Evolutionary conservation across 2,113 vertebrate genomes (phyloP), one percentile per base, ranked within the genome.

Genomic region (Platysteira castanea): DNA sequence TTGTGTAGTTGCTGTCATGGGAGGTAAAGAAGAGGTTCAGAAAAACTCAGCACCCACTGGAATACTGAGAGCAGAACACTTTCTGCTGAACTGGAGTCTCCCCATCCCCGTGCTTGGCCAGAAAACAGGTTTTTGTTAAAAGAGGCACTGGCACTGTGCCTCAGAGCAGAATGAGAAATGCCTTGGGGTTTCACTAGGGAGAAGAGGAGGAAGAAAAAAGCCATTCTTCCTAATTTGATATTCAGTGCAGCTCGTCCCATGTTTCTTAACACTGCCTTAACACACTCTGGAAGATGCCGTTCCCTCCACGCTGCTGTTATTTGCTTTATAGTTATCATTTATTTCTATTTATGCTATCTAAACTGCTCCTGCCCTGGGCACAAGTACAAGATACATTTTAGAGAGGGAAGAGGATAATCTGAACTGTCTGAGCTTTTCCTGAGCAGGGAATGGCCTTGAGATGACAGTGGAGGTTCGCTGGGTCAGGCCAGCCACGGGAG

Each of bases 251-350:
- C 74, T 91, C 82, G 52, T 89, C 83, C 70, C 0, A 0, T 31
- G 26, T 70, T 89, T 87, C 74, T 89, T 78, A 93, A 90, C 50
- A 10, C 39, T 74, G 50, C 60, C 76, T 60, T 79, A 93, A 90
- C 28, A 37, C 39, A 44, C 81, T 79, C 47, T 17, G 26, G 82
- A 89, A 91, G 77, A 87, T 2, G 41, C 78, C 0, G 0, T 85
- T 94, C 84, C 65, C 57, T 91, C 47, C 28, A 24, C 0, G 6
- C 56, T 75, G 60, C 84, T 89, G 61, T 41, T 89, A 56, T 59
- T 91, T 91, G 89, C 64, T 93, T 94, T 82, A 96, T 68, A 85
- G 90, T 84, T 94, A 59, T 83, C 37, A 83, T 67, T 93, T 94
- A 84, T 94, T 96, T 94, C 92, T 87, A 26, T 84, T 75, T 91